These are phyloP conservation scores for Lamellibrachia luymesi DNA, from an alignment of 1,140 invertebrate genomes.

Conservation along the genomic window DNA sequence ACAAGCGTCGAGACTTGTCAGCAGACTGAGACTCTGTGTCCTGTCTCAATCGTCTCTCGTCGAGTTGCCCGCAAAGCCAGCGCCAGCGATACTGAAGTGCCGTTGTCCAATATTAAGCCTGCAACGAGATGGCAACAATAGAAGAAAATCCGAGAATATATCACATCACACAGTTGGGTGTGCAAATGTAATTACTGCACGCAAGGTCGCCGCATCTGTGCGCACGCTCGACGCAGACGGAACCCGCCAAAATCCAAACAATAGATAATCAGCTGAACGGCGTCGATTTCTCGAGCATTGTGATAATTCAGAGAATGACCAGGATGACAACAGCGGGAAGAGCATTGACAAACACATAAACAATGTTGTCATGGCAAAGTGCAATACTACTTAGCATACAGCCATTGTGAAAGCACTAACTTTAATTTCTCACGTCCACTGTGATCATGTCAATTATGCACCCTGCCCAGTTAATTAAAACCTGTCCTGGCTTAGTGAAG, in stretches of 20 bases:
- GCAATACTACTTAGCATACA: neutral
- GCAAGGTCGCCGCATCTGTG: neutral
- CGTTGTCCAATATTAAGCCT: neutral
- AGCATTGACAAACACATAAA: neutral
- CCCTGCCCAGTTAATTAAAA: neutral
- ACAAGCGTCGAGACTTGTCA: neutral
- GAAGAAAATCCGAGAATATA: constrained; percentile 5
- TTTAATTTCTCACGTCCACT: neutral
- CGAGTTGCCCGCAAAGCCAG: too few relatives aligned
- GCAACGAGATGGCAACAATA: neutral
- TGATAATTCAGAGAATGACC: neutral
- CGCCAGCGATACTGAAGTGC: neutral
- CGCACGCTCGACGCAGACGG: neutral
- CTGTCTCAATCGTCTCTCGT: neutral
- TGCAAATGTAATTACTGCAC: neutral
- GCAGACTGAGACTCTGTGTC: neutral
- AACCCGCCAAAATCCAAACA: neutral
- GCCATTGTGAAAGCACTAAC: constrained; percentile 4
- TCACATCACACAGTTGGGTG: neutral
- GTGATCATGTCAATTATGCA: neutral
- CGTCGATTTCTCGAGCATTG: neutral
- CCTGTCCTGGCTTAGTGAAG: neutral
- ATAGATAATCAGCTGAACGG: neutral
- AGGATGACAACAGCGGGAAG: neutral
- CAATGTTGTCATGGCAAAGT: neutral